Base-by-base conservation (phyloP, 1,140 invertebrate species). In the Homarus americanus region DNA sequence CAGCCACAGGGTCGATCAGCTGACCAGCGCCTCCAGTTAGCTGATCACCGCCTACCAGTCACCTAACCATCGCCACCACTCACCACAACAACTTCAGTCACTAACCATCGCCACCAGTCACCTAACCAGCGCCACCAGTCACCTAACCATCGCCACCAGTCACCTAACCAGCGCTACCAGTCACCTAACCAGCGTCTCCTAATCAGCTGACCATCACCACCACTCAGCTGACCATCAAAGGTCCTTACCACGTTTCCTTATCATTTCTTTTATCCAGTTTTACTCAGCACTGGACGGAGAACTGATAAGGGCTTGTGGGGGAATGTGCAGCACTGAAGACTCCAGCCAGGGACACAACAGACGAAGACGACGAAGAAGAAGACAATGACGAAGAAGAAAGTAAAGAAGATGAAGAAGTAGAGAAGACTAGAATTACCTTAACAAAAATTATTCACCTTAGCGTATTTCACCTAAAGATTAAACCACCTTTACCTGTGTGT, bases 251-350 rank as follows among this genome's bases (percentile, higher is more conserved):
- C 89, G 89, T 85, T 84, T 91, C 89, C 89, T 91, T 91, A 91
- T 91, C 89, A 91, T 84, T 91, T 91, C 89, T 91, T 91, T 91
- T 85, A 84, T 83, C 89, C 89, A 91, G 89, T 91, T 91, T 91
- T 91, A 73, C 36, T 85, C 79, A 91, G 44, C 82, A 91, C 89
- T 91, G 89, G 89, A 91, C 89, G 89, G 89, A 91, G 89, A 91
- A 91, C 89, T 91, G 89, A 91, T 91, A 91, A 91, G 89, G 89
- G 89, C 89, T 79, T 84, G 89, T 91, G 89, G 53, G 82, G 75
- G 89, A 91, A 78, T 53, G 66, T 7, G 89, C 89, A 12, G 15
- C 89, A 66, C 32, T 53, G 72, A 91, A 91, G n/a, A n/a, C n/a
- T n/a, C n/a, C n/a, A n/a, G n/a, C n/a, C n/a, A n/a, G n/a, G n/a